phyloP scores from a whole-genome alignment of 2,888 invertebrate species.

The Sicus ferrugineus region DNA sequence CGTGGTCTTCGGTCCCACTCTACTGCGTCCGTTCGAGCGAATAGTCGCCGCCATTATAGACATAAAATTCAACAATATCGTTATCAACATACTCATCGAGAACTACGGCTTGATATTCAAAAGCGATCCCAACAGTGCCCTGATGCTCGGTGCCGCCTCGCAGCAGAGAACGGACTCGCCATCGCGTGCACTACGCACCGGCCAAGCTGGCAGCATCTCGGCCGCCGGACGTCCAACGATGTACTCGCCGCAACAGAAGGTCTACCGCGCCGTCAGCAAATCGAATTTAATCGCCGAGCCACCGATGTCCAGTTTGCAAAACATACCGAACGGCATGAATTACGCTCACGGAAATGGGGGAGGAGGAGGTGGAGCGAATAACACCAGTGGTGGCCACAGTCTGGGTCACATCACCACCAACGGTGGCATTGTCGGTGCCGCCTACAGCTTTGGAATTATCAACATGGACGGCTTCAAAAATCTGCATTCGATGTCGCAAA shows the following conservation, averaged over 20 bases:
- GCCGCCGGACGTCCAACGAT: constrained; percentile 53
- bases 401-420: constrained; percentile 46
- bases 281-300: constrained; percentile 63
- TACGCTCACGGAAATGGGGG: constrained; percentile 52
- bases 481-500: constrained; percentile 61
- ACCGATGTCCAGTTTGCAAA: constrained; percentile 64
- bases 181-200: constrained; percentile 58
- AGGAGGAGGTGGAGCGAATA: constrained; percentile 42
- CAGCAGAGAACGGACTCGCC: constrained; percentile 57
- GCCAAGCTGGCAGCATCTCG: constrained; percentile 48
- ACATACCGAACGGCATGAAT: constrained; percentile 64
- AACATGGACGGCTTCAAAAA: constrained; percentile 59
- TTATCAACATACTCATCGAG: constrained; percentile 94
- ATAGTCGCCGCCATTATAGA: constrained; percentile 98
- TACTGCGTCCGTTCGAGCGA: constrained; percentile 94
- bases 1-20: constrained; percentile 97
- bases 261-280: constrained; percentile 61
- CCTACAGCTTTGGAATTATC: too few relatives aligned
- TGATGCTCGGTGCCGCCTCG: constrained; percentile 41
- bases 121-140: constrained; percentile 57
- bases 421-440: constrained; percentile 41
- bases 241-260: constrained; percentile 62
- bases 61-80: constrained; percentile 98
- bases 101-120: constrained; percentile 81
- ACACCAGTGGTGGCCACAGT: constrained; percentile 42